Percentiles rank a stretch among this genome's conserved stretches.
Conservation (phyloP, 2,888 invertebrate species). For the Hylaea fasciaria region DNA sequence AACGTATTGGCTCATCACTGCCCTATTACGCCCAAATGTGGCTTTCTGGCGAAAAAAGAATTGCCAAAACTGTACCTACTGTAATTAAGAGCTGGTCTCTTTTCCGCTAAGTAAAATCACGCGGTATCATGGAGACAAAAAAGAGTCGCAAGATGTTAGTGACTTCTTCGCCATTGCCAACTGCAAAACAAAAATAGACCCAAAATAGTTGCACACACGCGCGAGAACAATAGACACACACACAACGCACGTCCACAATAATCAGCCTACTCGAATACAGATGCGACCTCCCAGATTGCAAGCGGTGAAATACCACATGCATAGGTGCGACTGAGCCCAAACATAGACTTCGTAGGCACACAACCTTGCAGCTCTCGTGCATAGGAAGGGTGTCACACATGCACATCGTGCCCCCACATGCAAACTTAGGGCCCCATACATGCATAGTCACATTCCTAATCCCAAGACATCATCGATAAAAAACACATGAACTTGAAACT, state of each 20-base stretch:
- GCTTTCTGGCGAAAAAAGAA: too few relatives aligned
- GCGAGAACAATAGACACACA: constrained; percentile 14
- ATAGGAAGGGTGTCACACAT: constrained; percentile 32
- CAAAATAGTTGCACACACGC: constrained; percentile 28
- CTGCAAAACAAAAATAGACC: constrained; percentile 29
- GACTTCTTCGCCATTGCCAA: constrained; percentile 27
- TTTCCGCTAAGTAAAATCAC: constrained; percentile 2
- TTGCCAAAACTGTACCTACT: too few relatives aligned
- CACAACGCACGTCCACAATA: constrained; percentile 11
- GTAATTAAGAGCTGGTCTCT: too few relatives aligned
- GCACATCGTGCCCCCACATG: constrained; percentile 32
- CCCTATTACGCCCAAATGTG: too few relatives aligned
- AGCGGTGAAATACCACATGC: constrained; percentile 14
- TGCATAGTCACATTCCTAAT: constrained; percentile 41
- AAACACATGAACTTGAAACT: constrained; percentile 67
- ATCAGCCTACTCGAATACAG: constrained; percentile 14
- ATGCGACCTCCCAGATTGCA: constrained; percentile 33
- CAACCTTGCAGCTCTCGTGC: constrained; percentile 19
- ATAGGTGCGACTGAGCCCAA: constrained; percentile 28
- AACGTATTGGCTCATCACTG: too few relatives aligned
- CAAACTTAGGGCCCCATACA: constrained; percentile 40
- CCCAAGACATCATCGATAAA: constrained; percentile 44
- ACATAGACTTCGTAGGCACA: neutral
- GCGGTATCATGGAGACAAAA: constrained; percentile 2
- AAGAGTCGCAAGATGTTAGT: constrained; percentile 13